These are phyloP conservation scores for Notolepis coatsorum DNA, from an alignment of 2,797 vertebrate genomes.

Conservation along the genomic window DNA sequence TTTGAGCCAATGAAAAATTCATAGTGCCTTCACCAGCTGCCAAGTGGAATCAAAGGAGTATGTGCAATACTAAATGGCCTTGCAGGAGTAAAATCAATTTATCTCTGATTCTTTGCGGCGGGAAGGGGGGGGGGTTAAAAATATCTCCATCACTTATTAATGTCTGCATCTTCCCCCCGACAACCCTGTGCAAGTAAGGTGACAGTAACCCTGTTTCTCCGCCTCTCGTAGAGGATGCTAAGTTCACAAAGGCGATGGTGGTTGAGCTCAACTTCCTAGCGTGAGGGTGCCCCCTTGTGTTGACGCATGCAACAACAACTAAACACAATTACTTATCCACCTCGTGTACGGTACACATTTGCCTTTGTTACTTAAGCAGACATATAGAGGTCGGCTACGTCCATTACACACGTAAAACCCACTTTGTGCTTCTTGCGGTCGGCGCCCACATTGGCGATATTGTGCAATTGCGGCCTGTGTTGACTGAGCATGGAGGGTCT, in stretches of 20 bases:
- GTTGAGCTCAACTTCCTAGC: conserved; percentile 15
- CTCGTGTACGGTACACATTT: not conserved
- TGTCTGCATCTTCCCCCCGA: conserved; percentile 45
- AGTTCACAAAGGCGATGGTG: conserved; percentile 38
- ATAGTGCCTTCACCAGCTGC: conserved; percentile 68
- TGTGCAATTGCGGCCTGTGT: too few relatives aligned
- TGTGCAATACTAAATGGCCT: conserved; percentile 65
- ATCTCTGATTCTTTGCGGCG: conserved; percentile 76
- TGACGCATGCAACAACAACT: conserved; percentile 13
- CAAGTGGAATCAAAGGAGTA: conserved; percentile 72
- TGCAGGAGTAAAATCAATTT: conserved; percentile 73
- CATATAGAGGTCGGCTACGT: not conserved
- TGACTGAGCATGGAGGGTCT: too few relatives aligned
- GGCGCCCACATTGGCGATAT: not conserved
- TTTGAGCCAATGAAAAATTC: conserved; percentile 74
- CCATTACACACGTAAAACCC: not conserved
- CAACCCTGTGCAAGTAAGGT: conserved; percentile 36
- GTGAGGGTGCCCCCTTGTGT: not conserved
- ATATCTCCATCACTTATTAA: conserved; percentile 72
- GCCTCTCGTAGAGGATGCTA: conserved; percentile 35
- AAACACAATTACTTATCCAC: not conserved
- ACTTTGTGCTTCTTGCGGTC: too few relatives aligned
- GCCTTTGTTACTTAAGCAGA: not conserved
- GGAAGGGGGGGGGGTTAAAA: conserved; percentile 67
- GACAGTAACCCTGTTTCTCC: conserved; percentile 46